A percentile compares a stretch with the other conserved stretches of the same genome.
Evolutionary conservation across 2,797 vertebrate genomes (phyloP).

Genomic region (Neoniphon sammara): DNA sequence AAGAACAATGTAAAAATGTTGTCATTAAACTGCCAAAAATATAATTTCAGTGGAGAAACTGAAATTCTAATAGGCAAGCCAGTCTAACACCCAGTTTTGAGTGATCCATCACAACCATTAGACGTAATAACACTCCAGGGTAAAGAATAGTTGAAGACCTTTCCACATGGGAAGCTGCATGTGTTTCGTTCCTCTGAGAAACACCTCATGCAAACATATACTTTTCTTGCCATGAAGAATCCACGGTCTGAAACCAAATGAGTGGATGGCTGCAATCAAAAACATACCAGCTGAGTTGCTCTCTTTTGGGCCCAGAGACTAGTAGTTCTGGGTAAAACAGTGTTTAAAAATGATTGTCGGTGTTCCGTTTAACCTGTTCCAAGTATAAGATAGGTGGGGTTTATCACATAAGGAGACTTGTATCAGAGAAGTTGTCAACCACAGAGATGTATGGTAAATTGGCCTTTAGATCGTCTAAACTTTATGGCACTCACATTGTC

Average conservation of each 20-base stretch:
- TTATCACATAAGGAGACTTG: neutral
- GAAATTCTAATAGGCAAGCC: too few relatives aligned
- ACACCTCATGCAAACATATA: conserved; percentile 16
- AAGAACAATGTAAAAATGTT: too few relatives aligned
- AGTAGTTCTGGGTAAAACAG: conserved; percentile 36
- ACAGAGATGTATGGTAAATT: neutral
- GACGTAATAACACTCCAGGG: conserved; percentile 25
- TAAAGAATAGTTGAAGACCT: conserved; percentile 45
- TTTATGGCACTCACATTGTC: too few relatives aligned
- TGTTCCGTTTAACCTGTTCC: conserved; percentile 25
- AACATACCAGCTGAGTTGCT: conserved; percentile 65
- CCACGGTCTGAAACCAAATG: conserved; percentile 55
- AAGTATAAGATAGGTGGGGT: neutral
- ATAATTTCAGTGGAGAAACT: too few relatives aligned
- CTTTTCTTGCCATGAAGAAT: conserved; percentile 33
- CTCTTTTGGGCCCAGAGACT: conserved; percentile 47
- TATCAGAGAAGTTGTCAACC: neutral
- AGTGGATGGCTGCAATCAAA: conserved; percentile 55
- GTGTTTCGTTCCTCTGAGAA: conserved; percentile 36
- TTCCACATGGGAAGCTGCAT: conserved; percentile 32
- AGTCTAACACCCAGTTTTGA: neutral
- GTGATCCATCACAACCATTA: conserved; percentile 26
- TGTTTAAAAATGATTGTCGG: conserved; percentile 36
- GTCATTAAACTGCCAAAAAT: too few relatives aligned
- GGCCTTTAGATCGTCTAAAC: too few relatives aligned